Base-by-base conservation (phyloP, 2,888 invertebrate genomes). In the Drosophila borborema region DNA sequence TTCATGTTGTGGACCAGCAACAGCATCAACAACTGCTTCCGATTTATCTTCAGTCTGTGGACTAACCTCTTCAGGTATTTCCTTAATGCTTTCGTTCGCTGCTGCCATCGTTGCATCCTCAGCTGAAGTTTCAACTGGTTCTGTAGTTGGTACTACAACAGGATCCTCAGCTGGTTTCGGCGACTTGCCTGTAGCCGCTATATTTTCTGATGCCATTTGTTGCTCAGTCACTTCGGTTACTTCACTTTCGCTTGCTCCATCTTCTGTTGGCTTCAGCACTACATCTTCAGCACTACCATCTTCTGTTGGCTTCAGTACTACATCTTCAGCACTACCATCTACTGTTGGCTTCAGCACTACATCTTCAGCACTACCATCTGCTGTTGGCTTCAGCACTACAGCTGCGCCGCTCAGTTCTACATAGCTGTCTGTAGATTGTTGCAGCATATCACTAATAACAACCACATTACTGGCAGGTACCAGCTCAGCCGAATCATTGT, bases 341-440 rank as follows among this genome's bases (percentile, higher is more conserved):
- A 59, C 55, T 2, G 8, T 4, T 16, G n/a, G 28, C 18, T 43
- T 70, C 0, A 46, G 40, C 2, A 59, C n/a, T 20, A 59, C 31
- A 9, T n/a, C n/a, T n/a, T n/a, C n/a, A n/a, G n/a, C 23, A n/a
- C 8, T 14, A 6, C 3, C 14, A 0, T 45, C 40, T 28, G 59
- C 55, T 2, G 8, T 4, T 16, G n/a, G 28, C 18, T 43, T 70
- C 0, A 46, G 40, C 2, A 59, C n/a, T 20, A 59, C 31, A 9
- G 55, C 61, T 8, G 60, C 51, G 40, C 66, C 62, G 14, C 70
- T 88, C 10, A 92, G 72, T 59, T 92, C 85, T 54, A 92, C 84
- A 34, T 86, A 92, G 68, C 91, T 87, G 0, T 77, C 89, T 14
- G 84, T 59, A 0, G 92, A 92, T 73, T 92, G 89, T 63, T 90